A percentile compares a stretch with the other conserved stretches of the same genome.
These are phyloP conservation scores for Drosophila ficusphila DNA, from an alignment of 1,140 invertebrate species.

Conservation along the genomic window DNA sequence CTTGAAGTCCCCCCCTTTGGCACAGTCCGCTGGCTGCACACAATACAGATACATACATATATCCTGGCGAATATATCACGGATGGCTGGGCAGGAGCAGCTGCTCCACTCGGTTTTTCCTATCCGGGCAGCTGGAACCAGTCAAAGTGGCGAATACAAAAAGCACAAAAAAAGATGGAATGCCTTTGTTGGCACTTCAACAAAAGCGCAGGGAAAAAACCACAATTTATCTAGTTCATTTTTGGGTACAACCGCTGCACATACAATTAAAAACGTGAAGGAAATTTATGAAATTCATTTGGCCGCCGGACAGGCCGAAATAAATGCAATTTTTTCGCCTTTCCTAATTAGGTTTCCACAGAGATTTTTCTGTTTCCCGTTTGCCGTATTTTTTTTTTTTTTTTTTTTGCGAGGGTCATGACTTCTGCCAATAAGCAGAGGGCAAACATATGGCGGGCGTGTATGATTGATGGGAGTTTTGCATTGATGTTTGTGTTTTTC, in stretches of 20 bases:
- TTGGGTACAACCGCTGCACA: constrained; percentile 24
- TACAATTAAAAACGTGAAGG: constrained; percentile 42
- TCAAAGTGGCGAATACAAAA: constrained; percentile 42
- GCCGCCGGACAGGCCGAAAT: constrained; percentile 6
- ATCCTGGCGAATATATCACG: constrained; percentile 61
- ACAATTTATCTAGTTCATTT: constrained; percentile 75
- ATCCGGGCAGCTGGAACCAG: constrained; percentile 45
- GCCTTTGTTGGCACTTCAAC: constrained; percentile 68
- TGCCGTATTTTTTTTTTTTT: not conserved
- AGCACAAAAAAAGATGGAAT: constrained; percentile 62
- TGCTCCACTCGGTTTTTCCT: constrained; percentile 31
- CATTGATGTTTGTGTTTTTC: constrained; percentile 22
- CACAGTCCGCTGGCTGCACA: constrained; percentile 63
- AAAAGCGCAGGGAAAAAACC: constrained; percentile 41
- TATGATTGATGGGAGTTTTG: constrained; percentile 51
- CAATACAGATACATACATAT: constrained; percentile 59
- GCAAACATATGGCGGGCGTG: constrained; percentile 39
- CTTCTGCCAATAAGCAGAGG: constrained; percentile 32
- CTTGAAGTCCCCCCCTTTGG: not conserved
- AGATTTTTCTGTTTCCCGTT: constrained; percentile 1
- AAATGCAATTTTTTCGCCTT: constrained; percentile 58
- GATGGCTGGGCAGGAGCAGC: constrained; percentile 63
- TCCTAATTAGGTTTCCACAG: constrained; percentile 65
- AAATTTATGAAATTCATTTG: constrained; percentile 29
- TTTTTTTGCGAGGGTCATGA: constrained; percentile 14